These are phyloP conservation scores for Nomia melanderi DNA, from an alignment of 1,140 invertebrate genomes.

Conservation along the genomic window DNA sequence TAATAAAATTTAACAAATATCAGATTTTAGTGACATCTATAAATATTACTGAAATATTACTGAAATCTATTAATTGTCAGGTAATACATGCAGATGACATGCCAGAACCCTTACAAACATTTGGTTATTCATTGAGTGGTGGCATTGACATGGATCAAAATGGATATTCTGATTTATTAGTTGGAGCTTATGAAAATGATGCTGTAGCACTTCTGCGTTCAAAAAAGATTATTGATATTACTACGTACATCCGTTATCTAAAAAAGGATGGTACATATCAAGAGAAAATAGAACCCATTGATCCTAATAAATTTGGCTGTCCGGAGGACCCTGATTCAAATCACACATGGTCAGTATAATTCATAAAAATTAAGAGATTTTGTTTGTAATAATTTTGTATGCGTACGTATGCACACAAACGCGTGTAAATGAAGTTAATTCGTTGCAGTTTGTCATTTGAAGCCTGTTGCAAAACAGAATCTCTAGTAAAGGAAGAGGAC, in stretches of 20 bases:
- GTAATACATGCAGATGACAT: slow-evolving; percentile 82
- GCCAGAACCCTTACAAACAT: slow-evolving; percentile 84
- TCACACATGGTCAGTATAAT: slow-evolving; percentile 86
- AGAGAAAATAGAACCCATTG: slow-evolving; percentile 88
- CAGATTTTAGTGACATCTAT: too few species aligned
- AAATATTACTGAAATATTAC: too few species aligned
- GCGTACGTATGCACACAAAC: background rate
- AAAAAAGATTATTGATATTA: slow-evolving; percentile 92
- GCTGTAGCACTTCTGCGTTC: slow-evolving; percentile 87
- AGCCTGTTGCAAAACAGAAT: slow-evolving; percentile 91
- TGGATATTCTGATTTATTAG: slow-evolving; percentile 94
- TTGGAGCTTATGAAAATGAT: slow-evolving; percentile 93
- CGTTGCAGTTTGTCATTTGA: slow-evolving; percentile 89
- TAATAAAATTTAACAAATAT: too few species aligned
- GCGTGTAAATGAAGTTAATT: too few species aligned
- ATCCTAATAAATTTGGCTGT: slow-evolving; percentile 89
- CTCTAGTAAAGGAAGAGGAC: slow-evolving; percentile 82
- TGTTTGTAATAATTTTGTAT: slow-evolving; percentile 9
- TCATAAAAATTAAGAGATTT: background rate
- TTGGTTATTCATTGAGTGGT: slow-evolving; percentile 94
- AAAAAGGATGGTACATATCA: slow-evolving; percentile 70
- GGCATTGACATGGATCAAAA: slow-evolving; percentile 95
- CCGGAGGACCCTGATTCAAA: slow-evolving; percentile 83
- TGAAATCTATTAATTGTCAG: slow-evolving; percentile 68
- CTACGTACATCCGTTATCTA: slow-evolving; percentile 80